Conservation (phyloP, 1,140 invertebrate species). For the Tetraneura akinire region DNA sequence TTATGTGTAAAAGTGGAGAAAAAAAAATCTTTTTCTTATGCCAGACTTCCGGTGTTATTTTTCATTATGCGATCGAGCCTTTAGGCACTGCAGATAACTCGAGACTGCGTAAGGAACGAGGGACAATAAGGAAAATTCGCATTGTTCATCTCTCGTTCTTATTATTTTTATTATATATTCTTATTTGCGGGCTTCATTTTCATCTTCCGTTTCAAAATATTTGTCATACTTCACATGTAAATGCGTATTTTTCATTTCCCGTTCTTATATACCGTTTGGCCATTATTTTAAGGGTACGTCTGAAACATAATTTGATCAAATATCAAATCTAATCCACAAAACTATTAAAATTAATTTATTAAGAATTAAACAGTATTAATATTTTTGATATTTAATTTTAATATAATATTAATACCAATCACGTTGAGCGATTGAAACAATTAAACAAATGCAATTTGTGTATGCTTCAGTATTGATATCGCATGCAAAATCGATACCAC, state of each 20-base stretch:
- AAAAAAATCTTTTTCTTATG: constrained; percentile 16
- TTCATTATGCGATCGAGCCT: background rate
- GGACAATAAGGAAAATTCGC: background rate
- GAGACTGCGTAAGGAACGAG: background rate
- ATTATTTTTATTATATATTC: no score
- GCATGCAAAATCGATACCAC: background rate
- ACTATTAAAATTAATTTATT: no score
- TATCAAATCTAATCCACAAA: no score
- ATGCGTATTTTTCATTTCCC: background rate
- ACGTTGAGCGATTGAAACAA: no score
- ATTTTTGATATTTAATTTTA: no score
- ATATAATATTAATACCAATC: no score
- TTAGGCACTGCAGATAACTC: background rate
- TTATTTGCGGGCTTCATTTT: background rate
- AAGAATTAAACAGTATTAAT: no score
- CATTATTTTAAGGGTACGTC: no score
- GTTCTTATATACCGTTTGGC: no score
- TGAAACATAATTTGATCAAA: no score
- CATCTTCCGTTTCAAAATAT: background rate
- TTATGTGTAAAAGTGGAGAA: constrained; percentile 21
- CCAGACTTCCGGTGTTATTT: constrained; percentile 14
- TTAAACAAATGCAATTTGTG: no score
- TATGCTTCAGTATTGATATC: no score
- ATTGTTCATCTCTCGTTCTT: background rate
- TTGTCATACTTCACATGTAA: background rate